Percentiles rank a stretch among this genome's conserved stretches.
Evolutionary conservation across 2,113 vertebrate genomes (phyloP).

Genomic region (Acanthochromis polyacanthus): DNA sequence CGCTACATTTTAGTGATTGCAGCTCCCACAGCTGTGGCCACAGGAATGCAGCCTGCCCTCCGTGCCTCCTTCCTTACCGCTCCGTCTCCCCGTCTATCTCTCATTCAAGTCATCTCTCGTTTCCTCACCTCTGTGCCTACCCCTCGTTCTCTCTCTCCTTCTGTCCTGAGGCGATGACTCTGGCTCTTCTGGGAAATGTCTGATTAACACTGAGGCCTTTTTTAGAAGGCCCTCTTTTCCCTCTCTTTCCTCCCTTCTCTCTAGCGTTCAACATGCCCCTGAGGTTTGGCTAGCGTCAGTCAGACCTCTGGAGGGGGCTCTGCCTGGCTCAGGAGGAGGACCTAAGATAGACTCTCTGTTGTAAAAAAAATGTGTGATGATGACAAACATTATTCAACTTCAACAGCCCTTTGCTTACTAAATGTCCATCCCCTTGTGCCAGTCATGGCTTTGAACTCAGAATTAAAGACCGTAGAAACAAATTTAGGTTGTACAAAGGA

Average conservation of each 20-base stretch:
- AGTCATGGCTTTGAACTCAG: not conserved
- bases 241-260: slow-evolving; percentile 30
- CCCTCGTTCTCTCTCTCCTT: slow-evolving; percentile 49
- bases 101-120: slow-evolving; percentile 74
- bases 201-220: slow-evolving; percentile 75
- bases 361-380: slow-evolving; percentile 39
- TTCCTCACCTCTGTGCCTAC: slow-evolving; percentile 71
- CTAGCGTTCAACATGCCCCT: slow-evolving; percentile 42
- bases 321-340: slow-evolving; percentile 25
- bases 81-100: slow-evolving; percentile 66
- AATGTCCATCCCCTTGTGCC: not conserved
- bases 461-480: no score
- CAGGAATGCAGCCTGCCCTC: slow-evolving; percentile 80
- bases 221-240: slow-evolving; percentile 51
- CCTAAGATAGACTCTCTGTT: slow-evolving; percentile 53
- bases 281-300: slow-evolving; percentile 55
- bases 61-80: slow-evolving; percentile 68
- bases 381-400: slow-evolving; percentile 57
- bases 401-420: not conserved
- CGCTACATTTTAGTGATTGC: slow-evolving; percentile 82
- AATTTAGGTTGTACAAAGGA: no score
- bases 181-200: slow-evolving; percentile 74
- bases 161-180: slow-evolving; percentile 68
- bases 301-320: slow-evolving; percentile 41
- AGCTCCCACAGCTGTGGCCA: slow-evolving; percentile 82